Evolutionary conservation across 2,888 invertebrate genomes (phyloP).

Genomic region (Aethes cnicana): DNA sequence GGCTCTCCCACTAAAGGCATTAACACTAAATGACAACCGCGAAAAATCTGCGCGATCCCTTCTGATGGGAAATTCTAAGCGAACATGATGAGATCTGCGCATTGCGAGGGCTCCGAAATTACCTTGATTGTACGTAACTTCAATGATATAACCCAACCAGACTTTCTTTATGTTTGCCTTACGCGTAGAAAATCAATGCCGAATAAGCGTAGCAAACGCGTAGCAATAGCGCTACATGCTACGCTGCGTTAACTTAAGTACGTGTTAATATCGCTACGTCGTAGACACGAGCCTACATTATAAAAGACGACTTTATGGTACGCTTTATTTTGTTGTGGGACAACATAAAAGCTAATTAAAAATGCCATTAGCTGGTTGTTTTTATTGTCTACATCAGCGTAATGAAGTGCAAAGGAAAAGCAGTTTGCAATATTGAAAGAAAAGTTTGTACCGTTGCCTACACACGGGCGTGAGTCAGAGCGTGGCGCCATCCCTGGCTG

Average conservation of each 20-base stretch:
- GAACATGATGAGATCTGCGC: slow-evolving; percentile 50
- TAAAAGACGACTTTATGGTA: too few relatives aligned
- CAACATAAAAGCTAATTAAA: too few relatives aligned
- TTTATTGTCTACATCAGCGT: too few relatives aligned
- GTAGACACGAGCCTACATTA: not conserved
- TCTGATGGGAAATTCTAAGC: slow-evolving; percentile 67
- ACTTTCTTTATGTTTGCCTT: not conserved
- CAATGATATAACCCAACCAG: too few relatives aligned
- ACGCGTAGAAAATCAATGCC: not conserved
- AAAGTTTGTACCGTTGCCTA: slow-evolving; percentile 34
- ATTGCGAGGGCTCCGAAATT: too few relatives aligned
- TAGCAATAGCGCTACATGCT: slow-evolving; percentile 2
- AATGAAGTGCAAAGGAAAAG: too few relatives aligned
- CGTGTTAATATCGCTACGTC: slow-evolving; percentile 6
- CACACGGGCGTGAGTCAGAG: slow-evolving; percentile 57
- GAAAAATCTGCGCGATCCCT: slow-evolving; percentile 68
- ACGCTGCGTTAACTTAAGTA: not conserved
- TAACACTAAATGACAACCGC: slow-evolving; percentile 80
- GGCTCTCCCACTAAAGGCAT: slow-evolving; percentile 71
- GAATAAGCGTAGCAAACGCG: slow-evolving; percentile 1
- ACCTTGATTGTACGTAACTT: too few relatives aligned
- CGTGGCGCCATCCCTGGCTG: slow-evolving; percentile 53
- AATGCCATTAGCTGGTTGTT: not conserved
- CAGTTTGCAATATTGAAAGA: slow-evolving; percentile 42
- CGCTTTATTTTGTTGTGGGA: too few relatives aligned